Percentiles rank a stretch among this genome's conserved stretches.
These are phyloP conservation scores for Orthosia gracilis DNA, from an alignment of 2,888 invertebrate genomes.

Conservation along the genomic window DNA sequence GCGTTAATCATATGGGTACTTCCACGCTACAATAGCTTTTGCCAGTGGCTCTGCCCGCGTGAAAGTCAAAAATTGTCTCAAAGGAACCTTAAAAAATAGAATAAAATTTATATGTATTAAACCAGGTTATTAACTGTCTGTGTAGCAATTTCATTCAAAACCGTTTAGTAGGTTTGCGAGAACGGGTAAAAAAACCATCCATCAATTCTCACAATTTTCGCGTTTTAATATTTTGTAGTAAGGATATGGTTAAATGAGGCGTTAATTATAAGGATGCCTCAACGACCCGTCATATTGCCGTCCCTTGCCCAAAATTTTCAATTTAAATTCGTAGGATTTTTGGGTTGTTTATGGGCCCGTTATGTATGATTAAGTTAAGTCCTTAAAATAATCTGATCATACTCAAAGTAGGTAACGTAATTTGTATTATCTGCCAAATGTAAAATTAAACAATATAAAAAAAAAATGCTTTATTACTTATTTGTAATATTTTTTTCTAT, in stretches of 20 bases:
- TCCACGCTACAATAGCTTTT: too few relatives aligned
- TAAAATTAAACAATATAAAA: too few relatives aligned
- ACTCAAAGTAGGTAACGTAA: neutral
- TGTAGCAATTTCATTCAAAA: too few relatives aligned
- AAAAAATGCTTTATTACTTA: neutral
- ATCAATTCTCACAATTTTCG: too few relatives aligned
- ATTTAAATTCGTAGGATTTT: constrained; percentile 27
- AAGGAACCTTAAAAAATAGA: too few relatives aligned
- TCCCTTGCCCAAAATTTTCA: constrained; percentile 38
- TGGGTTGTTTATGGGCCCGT: constrained; percentile 14
- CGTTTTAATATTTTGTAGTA: too few relatives aligned
- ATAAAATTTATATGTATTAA: too few relatives aligned
- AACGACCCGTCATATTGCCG: constrained; percentile 23
- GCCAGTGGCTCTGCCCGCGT: too few relatives aligned
- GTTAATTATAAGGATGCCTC: constrained; percentile 48
- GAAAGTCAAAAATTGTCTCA: too few relatives aligned
- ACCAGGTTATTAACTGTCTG: too few relatives aligned
- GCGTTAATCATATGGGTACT: constrained; percentile 45
- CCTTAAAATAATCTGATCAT: constrained; percentile 7
- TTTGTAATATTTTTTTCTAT: neutral
- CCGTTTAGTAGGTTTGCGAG: too few relatives aligned
- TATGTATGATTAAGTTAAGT: constrained; percentile 11
- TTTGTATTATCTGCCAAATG: neutral
- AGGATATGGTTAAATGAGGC: constrained; percentile 1
- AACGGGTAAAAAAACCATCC: too few relatives aligned